Conservation (phyloP, 1,140 invertebrate species). For the Phenacoccus solenopsis region DNA sequence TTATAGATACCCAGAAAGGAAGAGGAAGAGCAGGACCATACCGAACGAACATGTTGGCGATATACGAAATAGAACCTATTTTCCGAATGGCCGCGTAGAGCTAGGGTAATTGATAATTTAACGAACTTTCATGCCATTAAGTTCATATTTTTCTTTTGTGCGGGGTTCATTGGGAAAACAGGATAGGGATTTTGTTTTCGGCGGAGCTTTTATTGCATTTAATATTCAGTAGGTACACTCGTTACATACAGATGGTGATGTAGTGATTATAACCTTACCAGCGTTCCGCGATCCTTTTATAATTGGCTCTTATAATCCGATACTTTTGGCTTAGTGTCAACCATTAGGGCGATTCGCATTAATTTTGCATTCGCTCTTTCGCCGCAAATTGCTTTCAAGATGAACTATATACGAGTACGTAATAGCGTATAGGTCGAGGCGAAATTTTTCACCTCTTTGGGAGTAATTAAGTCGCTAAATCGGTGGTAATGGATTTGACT, state of each 20-base stretch:
- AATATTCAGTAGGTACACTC: neutral
- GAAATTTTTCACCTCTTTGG: too few species aligned
- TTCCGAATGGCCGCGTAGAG: too few species aligned
- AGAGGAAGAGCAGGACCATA: too few species aligned
- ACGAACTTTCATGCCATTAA: neutral
- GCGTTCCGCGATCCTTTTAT: neutral
- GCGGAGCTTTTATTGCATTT: neutral
- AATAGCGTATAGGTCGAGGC: neutral
- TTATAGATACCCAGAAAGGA: too few species aligned
- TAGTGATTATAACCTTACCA: neutral
- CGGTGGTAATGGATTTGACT: neutral
- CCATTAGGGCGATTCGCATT: neutral
- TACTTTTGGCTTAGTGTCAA: conserved; percentile 1
- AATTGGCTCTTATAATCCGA: neutral
- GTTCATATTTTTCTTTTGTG: neutral
- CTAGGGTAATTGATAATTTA: neutral
- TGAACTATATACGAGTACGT: neutral
- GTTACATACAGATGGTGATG: neutral
- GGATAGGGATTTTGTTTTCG: too few species aligned
- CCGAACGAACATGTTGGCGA: too few species aligned
- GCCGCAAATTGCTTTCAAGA: neutral
- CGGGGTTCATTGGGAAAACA: too few species aligned
- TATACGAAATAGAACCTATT: too few species aligned
- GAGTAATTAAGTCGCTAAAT: neutral
- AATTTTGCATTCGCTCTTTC: too few species aligned